These are phyloP conservation scores for Nesospiza acunhae DNA, from an alignment of 2,113 vertebrate species.

Conservation along the genomic window DNA sequence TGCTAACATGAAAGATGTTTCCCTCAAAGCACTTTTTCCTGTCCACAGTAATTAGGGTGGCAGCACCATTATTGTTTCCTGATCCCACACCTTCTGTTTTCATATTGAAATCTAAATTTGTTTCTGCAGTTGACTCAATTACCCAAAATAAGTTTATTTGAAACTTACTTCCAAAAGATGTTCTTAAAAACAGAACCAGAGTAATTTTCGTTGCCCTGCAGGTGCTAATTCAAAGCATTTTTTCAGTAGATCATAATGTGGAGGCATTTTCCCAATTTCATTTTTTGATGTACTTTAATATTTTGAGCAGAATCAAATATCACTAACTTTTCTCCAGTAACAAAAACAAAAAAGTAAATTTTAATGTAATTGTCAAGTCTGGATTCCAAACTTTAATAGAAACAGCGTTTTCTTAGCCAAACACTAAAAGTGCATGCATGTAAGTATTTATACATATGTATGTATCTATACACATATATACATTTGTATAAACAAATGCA, in stretches of 20 bases:
- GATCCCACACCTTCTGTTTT: background rate
- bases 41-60: background rate
- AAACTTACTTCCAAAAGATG: background rate
- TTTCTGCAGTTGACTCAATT: conserved; percentile 12
- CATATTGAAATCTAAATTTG: conserved; percentile 13
- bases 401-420: background rate
- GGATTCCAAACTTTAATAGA: background rate
- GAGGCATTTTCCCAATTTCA: background rate
- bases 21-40: background rate
- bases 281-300: background rate
- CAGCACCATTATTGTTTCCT: background rate
- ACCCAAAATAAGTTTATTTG: background rate
- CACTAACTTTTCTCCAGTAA: background rate
- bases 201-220: background rate
- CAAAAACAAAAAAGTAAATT: background rate
- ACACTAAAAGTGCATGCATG: background rate
- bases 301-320: conserved; percentile 16
- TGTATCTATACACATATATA: background rate
- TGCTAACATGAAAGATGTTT: background rate
- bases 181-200: background rate
- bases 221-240: background rate
- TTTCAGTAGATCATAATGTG: background rate
- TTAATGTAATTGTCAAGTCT: background rate
- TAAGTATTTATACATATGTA: background rate
- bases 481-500: background rate